Conservation (phyloP, 2,113 vertebrate species). For the Sporophila hypoxantha region DNA sequence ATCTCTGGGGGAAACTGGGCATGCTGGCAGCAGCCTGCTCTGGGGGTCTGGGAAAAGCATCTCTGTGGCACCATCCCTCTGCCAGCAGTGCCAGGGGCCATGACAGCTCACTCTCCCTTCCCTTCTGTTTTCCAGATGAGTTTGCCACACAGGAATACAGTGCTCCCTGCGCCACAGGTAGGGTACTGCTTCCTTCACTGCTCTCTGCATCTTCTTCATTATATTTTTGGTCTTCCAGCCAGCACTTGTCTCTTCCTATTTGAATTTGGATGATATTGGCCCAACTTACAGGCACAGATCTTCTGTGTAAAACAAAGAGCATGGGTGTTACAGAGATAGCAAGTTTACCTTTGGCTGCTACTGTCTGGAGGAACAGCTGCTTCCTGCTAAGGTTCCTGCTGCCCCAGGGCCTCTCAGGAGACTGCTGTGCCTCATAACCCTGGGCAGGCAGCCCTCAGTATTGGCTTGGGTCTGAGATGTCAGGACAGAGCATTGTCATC, state of each 20-base stretch:
- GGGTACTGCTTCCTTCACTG: not conserved
- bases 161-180: slow-evolving; percentile 57
- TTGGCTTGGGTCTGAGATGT: not conserved
- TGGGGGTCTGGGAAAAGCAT: not conserved
- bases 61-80: not conserved
- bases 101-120: too few species aligned
- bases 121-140: too few species aligned
- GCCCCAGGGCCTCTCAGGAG: not conserved
- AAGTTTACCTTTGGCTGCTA: not conserved
- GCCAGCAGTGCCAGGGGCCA: too few species aligned
- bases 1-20: not conserved
- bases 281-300: not conserved
- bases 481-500: not conserved
- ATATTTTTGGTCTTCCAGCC: not conserved
- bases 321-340: too few species aligned
- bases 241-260: not conserved
- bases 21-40: not conserved
- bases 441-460: not conserved
- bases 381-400: not conserved
- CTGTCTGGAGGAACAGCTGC: not conserved
- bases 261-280: not conserved
- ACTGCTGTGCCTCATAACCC: not conserved
- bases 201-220: not conserved
- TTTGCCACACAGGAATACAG: not conserved
- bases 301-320: not conserved